These are phyloP conservation scores for Hippolais icterina DNA, from an alignment of 2,113 vertebrate genomes.

Conservation along the genomic window DNA sequence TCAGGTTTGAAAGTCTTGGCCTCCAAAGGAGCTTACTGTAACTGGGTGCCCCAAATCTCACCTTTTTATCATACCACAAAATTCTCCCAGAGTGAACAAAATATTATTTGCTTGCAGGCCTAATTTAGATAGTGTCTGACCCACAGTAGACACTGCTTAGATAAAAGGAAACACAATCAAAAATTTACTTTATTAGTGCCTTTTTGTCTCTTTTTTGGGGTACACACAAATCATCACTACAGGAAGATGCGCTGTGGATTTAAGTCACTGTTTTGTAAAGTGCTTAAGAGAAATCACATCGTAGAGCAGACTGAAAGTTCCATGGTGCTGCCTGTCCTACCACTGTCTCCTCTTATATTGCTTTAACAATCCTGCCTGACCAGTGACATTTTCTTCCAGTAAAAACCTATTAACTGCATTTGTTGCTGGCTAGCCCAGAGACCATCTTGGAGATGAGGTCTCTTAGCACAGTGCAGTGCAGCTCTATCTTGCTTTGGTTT, in stretches of 20 bases:
- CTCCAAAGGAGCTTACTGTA: background rate
- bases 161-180: background rate
- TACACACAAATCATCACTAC: background rate
- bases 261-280: background rate
- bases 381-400: background rate
- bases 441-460: background rate
- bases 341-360: background rate
- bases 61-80: background rate
- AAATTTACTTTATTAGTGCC: background rate
- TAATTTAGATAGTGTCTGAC: background rate
- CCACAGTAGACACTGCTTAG: background rate
- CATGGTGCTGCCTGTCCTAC: background rate
- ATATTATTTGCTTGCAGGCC: background rate
- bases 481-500: background rate
- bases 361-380: background rate
- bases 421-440: background rate
- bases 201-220: background rate
- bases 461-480: background rate
- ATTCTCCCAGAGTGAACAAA: background rate
- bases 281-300: accelerated
- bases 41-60: background rate
- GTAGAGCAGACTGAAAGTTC: background rate
- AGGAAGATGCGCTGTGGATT: background rate
- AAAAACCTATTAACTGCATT: background rate
- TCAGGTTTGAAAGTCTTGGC: background rate